Conservation (phyloP, 2,113 vertebrate genomes). For the Dendrocopos noguchii region DNA sequence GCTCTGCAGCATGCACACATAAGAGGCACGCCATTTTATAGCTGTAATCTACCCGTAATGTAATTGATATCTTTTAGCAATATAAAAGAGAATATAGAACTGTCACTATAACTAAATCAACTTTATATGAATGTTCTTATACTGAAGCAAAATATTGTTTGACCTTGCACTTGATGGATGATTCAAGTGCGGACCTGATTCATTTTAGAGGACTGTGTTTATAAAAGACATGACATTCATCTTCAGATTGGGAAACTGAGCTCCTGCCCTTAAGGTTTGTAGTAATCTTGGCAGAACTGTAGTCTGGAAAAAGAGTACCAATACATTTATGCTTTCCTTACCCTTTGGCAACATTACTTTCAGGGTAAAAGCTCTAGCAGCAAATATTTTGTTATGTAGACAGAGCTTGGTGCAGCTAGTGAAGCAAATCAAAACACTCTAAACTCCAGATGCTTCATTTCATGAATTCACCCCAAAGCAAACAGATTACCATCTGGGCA, state of each 20-base stretch:
- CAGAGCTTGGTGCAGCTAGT: constrained; percentile 19
- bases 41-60: background rate
- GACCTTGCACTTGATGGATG: constrained; percentile 3
- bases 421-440: constrained; percentile 53
- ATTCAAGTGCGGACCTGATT: background rate
- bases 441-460: constrained; percentile 55
- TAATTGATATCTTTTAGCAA: background rate
- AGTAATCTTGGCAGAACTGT: background rate
- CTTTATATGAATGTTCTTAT: background rate
- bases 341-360: constrained; percentile 11
- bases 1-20: background rate
- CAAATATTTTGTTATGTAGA: constrained; percentile 14
- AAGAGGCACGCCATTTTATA: background rate
- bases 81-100: constrained; percentile 8
- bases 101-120: constrained; percentile 5
- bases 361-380: background rate
- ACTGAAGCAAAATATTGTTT: constrained; percentile 2
- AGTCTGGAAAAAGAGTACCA: background rate
- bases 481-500: constrained; percentile 41
- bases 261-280: background rate
- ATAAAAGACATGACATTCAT: background rate
- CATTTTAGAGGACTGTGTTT: background rate
- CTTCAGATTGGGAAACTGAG: background rate
- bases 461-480: constrained; percentile 44
- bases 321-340: background rate